Base-by-base conservation (phyloP, 23 tunicate species). In the Styela plicata region DNA sequence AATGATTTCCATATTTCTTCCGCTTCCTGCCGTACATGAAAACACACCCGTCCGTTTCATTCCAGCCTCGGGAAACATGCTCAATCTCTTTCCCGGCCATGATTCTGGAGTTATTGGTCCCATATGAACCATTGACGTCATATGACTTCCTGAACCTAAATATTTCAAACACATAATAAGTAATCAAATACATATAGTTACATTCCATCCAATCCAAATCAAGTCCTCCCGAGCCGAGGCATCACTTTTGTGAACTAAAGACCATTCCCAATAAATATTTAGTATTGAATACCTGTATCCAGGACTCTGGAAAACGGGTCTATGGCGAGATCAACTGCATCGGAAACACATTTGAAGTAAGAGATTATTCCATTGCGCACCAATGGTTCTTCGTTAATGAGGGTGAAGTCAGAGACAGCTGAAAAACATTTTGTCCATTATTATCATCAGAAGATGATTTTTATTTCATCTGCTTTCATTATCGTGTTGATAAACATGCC, bases 211-310 rank as follows among this genome's bases (percentile, higher is more conserved):
- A n/a, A n/a, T n/a, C n/a, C n/a, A n/a, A n/a, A n/a, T n/a, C n/a
- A n/a, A n/a, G n/a, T n/a, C n/a, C n/a, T n/a, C n/a, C n/a, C n/a
- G n/a, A n/a, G n/a, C n/a, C n/a, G n/a, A n/a, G n/a, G n/a, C n/a
- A n/a, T n/a, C n/a, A n/a, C n/a, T n/a, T n/a, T n/a, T n/a, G n/a
- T n/a, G n/a, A n/a, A n/a, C n/a, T n/a, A n/a, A n/a, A n/a, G n/a
- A n/a, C n/a, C n/a, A n/a, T n/a, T n/a, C n/a, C n/a, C n/a, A n/a
- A n/a, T n/a, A n/a, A n/a, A n/a, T n/a, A n/a, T n/a, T n/a, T n/a
- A n/a, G n/a, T n/a, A n/a, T n/a, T n/a, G n/a, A n/a, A n/a, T 24
- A 92, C 97, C 97, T 83, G 97, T 92, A 36, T 92, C 97, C 69
- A 85, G 79, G 2, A 74, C 79, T 22, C 97, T 70, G 34, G 52